Evolutionary conservation across 2,113 vertebrate genomes (phyloP).

Genomic region (Anolis sagrei): DNA sequence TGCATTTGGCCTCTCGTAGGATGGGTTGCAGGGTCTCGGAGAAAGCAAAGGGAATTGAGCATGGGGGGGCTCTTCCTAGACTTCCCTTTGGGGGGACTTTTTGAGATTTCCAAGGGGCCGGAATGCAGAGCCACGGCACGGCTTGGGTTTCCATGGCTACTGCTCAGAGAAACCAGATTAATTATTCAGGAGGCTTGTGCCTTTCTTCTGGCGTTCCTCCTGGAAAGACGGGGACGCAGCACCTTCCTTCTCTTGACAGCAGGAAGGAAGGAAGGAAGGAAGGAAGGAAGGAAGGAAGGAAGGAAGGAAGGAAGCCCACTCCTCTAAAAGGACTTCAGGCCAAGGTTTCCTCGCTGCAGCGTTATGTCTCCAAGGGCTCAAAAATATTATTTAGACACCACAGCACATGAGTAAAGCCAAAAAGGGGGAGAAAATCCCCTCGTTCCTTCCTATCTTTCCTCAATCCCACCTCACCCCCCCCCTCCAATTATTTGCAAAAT

Average conservation of each 20-base stretch:
- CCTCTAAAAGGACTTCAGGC: constrained; percentile 70
- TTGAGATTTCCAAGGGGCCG: constrained; percentile 77
- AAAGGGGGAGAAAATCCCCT: background rate
- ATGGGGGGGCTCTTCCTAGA: no score
- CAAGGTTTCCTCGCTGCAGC: constrained; percentile 62
- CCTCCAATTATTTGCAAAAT: constrained; percentile 43
- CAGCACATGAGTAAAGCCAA: constrained; percentile 26
- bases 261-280: constrained; percentile 18
- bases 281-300: no score
- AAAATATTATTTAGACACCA: constrained; percentile 68
- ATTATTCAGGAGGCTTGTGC: constrained; percentile 83
- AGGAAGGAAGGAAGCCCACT: constrained; percentile 56
- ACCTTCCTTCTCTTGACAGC: constrained; percentile 69
- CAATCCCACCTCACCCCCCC: background rate
- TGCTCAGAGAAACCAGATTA: constrained; percentile 82
- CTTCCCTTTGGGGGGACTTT: constrained; percentile 71
- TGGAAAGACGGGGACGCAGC: constrained; percentile 73
- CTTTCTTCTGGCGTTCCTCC: constrained; percentile 75
- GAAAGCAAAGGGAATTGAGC: constrained; percentile 40
- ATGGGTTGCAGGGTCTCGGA: background rate
- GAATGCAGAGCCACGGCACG: constrained; percentile 79
- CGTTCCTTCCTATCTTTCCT: background rate
- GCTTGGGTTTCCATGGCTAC: constrained; percentile 83
- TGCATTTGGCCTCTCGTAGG: constrained; percentile 2
- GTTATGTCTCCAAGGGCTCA: constrained; percentile 50